Evolutionary conservation across 2,797 vertebrate species (phyloP).

Genomic region (Columba guinea): DNA sequence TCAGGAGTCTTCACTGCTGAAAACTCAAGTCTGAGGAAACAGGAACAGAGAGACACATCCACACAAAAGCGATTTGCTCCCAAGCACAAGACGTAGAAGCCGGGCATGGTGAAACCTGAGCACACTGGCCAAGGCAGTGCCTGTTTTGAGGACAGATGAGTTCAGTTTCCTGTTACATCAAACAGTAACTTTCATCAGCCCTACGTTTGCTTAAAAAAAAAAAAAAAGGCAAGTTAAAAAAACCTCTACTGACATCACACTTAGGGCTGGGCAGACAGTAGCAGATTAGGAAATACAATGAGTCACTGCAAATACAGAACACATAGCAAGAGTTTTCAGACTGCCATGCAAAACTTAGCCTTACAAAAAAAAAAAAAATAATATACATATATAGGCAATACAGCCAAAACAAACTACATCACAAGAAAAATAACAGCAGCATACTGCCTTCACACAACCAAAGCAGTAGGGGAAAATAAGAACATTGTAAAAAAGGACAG

Average conservation of each 20-base stretch:
- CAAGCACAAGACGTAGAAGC: not conserved
- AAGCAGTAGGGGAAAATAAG: not conserved
- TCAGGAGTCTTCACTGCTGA: not conserved
- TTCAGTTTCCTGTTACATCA: constrained; percentile 66
- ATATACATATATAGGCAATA: not conserved
- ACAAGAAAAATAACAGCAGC: not conserved
- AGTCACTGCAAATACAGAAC: constrained; percentile 38
- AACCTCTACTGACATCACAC: constrained; percentile 45
- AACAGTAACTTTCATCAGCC: constrained; percentile 42
- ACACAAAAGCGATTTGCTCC: not conserved
- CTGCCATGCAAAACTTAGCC: not conserved
- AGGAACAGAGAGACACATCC: not conserved
- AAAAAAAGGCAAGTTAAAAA: not conserved
- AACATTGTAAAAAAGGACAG: not conserved
- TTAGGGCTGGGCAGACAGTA: constrained; percentile 35
- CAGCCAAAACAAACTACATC: not conserved
- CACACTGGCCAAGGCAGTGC: not conserved
- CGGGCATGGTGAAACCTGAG: not conserved
- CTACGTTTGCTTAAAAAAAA: not conserved
- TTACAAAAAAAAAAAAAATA: not conserved
- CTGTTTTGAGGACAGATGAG: constrained; percentile 48
- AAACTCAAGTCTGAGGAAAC: not conserved
- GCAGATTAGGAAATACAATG: constrained; percentile 53
- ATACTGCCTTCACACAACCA: not conserved
- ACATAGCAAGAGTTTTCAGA: not conserved